These are phyloP conservation scores for Agapornis canus DNA, from an alignment of 2,797 vertebrate species.

Conservation along the genomic window DNA sequence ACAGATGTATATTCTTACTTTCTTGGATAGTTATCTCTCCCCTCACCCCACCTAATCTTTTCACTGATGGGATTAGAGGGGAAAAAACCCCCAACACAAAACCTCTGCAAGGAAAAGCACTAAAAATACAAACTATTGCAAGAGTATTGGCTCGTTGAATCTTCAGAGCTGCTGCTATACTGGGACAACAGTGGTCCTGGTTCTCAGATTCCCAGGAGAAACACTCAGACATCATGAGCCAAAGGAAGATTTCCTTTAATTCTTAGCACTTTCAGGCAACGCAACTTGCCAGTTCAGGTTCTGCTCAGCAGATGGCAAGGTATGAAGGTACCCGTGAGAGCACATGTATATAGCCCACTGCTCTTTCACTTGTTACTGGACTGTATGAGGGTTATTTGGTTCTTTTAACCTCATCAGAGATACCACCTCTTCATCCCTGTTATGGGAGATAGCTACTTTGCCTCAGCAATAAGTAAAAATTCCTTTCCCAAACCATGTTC, in stretches of 20 bases:
- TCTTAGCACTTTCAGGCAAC: background rate
- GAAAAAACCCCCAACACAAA: background rate
- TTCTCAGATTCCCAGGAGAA: slow-evolving; percentile 30
- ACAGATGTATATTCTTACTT: slow-evolving; percentile 60
- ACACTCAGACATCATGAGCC: background rate
- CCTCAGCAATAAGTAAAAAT: background rate
- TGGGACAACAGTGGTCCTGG: background rate
- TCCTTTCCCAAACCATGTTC: background rate
- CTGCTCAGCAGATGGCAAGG: slow-evolving; percentile 13
- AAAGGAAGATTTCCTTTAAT: background rate
- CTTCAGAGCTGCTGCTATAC: background rate
- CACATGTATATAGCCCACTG: background rate
- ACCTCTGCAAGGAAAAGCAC: background rate
- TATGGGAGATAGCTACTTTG: background rate
- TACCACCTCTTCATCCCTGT: background rate
- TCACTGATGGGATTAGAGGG: background rate
- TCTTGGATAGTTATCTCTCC: slow-evolving; percentile 35
- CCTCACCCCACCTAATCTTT: slow-evolving; percentile 41
- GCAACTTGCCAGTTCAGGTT: background rate
- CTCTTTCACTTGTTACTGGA: background rate
- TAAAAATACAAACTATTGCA: slow-evolving; percentile 30
- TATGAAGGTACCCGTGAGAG: background rate
- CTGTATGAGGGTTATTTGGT: background rate
- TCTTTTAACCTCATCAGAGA: background rate
- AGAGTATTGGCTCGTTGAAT: slow-evolving; percentile 6